phyloP scores from a whole-genome alignment of 1,140 invertebrate species.

The Ooceraea biroi region DNA sequence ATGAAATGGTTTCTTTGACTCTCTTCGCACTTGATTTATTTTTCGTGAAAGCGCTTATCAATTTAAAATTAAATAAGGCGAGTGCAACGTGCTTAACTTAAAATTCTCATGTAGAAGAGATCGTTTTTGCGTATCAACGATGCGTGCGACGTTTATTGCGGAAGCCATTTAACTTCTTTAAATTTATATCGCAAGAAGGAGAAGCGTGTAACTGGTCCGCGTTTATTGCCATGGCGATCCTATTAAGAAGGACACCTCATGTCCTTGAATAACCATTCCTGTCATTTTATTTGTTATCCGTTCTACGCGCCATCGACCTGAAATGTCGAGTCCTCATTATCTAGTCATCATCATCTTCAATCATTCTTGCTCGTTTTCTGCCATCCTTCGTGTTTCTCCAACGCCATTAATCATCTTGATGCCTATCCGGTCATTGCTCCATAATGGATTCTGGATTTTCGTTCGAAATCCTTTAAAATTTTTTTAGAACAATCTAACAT shows the following conservation, averaged over 20 bases:
- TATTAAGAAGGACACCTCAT: constrained; percentile 47
- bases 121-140: not conserved
- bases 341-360: constrained; percentile 59
- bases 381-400: constrained; percentile 30
- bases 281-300: constrained; percentile 24
- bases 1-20: not conserved
- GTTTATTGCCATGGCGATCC: constrained; percentile 12
- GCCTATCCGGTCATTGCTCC: constrained; percentile 39
- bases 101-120: not conserved
- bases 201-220: constrained; percentile 4
- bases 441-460: constrained; percentile 38
- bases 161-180: constrained; percentile 8
- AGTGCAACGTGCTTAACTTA: not conserved
- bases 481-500: constrained; percentile 1
- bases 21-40: not conserved
- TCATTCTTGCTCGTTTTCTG: constrained; percentile 46
- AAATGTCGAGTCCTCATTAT: constrained; percentile 49
- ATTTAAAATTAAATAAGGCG: constrained; percentile 16
- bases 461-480: constrained; percentile 16
- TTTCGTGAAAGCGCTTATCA: not conserved
- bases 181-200: constrained; percentile 31
- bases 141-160: constrained; percentile 11
- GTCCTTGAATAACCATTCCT: constrained; percentile 18
- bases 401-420: constrained; percentile 45
- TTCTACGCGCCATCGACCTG: constrained; percentile 42